Percentiles rank a stretch among this genome's conserved stretches.
Evolutionary conservation across 2,797 vertebrate genomes (phyloP).

Genomic region (Euphonia xanthogaster): DNA sequence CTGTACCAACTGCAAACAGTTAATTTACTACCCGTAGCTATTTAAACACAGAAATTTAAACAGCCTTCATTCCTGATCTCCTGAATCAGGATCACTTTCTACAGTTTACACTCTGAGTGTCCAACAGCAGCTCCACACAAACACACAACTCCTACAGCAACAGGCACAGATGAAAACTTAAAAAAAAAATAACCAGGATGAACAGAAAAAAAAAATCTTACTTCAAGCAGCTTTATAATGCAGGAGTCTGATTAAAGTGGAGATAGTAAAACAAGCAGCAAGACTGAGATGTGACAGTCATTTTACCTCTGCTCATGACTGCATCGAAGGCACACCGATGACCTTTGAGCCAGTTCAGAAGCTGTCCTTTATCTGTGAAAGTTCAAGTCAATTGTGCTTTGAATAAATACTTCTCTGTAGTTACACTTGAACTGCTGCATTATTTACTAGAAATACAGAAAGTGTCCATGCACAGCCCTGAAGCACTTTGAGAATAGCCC

Average conservation of each 20-base stretch:
- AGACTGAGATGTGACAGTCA: constrained; percentile 42
- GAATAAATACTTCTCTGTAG: constrained; percentile 48
- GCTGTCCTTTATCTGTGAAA: constrained; percentile 54
- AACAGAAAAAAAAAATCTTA: constrained; percentile 7
- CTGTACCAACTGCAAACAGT: background rate
- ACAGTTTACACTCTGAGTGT: background rate
- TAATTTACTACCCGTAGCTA: background rate
- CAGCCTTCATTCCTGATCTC: background rate
- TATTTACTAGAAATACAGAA: constrained; percentile 7
- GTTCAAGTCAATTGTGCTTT: constrained; percentile 63
- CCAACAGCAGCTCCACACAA: background rate
- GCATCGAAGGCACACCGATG: constrained; percentile 46
- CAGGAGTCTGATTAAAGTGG: constrained; percentile 45
- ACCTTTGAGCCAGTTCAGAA: constrained; percentile 51
- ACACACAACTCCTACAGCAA: constrained; percentile 40
- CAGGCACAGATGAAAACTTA: constrained; percentile 46
- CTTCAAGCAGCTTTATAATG: constrained; percentile 51
- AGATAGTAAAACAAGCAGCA: constrained; percentile 48
- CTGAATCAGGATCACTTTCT: background rate
- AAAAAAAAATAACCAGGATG: background rate
- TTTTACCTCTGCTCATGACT: constrained; percentile 55
- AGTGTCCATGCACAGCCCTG: constrained; percentile 62
- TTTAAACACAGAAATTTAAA: background rate
- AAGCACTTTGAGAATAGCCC: constrained; percentile 40
- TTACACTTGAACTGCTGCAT: constrained; percentile 37